These are phyloP conservation scores for Hymenopus coronatus DNA, from an alignment of 2,888 invertebrate genomes.

Conservation along the genomic window DNA sequence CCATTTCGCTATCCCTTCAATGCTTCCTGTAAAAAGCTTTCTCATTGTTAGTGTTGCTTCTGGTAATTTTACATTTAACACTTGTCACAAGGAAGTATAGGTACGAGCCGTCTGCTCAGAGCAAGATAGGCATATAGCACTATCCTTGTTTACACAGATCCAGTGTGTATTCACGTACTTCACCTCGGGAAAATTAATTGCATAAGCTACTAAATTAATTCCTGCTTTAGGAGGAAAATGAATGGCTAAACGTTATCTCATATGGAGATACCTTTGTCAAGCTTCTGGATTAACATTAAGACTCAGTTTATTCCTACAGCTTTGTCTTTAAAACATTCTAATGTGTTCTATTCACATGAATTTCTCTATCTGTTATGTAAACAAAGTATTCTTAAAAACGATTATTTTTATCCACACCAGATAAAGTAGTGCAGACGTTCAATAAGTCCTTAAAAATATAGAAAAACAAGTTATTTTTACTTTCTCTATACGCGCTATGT, in stretches of 20 bases:
- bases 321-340: no score
- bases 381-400: no score
- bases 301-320: no score
- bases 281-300: no score
- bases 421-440: no score
- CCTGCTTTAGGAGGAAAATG: not conserved
- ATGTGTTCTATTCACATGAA: no score
- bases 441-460: no score
- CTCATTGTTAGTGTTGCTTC: not conserved
- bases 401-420: no score
- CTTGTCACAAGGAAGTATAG: not conserved
- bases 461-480: no score
- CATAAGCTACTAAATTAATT: not conserved
- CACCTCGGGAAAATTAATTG: not conserved
- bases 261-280: not conserved
- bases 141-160: not conserved
- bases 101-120: not conserved
- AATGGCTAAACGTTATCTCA: not conserved
- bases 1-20: no score
- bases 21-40: not conserved
- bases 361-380: no score
- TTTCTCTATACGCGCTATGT: no score
- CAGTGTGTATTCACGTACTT: not conserved
- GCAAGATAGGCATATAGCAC: not conserved
- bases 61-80: not conserved